Base-by-base conservation (phyloP, 2,888 invertebrate genomes). In the Hypolimnas misippus region DNA sequence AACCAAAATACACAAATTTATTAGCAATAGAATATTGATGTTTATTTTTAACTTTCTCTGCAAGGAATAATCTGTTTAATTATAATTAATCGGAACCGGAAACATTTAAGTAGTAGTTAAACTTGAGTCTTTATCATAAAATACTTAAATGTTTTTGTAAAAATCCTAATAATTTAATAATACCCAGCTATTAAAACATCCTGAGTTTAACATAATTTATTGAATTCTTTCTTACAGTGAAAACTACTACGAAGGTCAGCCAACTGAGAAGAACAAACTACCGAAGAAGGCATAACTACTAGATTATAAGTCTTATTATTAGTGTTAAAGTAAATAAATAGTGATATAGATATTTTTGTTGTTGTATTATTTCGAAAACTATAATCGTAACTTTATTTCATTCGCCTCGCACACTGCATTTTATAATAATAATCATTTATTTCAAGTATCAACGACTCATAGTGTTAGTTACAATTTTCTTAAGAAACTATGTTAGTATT, bases 211-310 rank as follows among this genome's bases (percentile, higher is more conserved):
- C 12, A 16, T 8, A 38, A 49, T 1, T 38, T 53, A 10, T 46
- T 42, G 53, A 14, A 12, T 17, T 33, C 66, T 57, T 62, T 67
- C 70, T 94, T 94, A 53, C 93, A 95, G 95, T 82, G 95, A 95
- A 92, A 94, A 94, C 80, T 95, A 93, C 89, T 95, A 93, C 84
- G 94, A 94, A 70, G 93, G 93, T 66, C 93, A 93, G 70, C 83
- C 89, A 4, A 68, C 79, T 54, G 90, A 91, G 53, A 91, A 91
- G 77, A 90, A 77, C 79, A 90, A 91, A 73, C 63, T 81, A 62
- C 79, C 89, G 70, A 92, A 92, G 83, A 91, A 91, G 75, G 88
- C 88, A 84, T 91, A 74, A 83, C 62, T 62, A 54, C 63, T 71
- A 70, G 65, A 57, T 67, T 65, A 55, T 70, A 69, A 70, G 65